Evolutionary conservation across 2,797 vertebrate genomes (phyloP).

Genomic region (Phoebastria nigripes): DNA sequence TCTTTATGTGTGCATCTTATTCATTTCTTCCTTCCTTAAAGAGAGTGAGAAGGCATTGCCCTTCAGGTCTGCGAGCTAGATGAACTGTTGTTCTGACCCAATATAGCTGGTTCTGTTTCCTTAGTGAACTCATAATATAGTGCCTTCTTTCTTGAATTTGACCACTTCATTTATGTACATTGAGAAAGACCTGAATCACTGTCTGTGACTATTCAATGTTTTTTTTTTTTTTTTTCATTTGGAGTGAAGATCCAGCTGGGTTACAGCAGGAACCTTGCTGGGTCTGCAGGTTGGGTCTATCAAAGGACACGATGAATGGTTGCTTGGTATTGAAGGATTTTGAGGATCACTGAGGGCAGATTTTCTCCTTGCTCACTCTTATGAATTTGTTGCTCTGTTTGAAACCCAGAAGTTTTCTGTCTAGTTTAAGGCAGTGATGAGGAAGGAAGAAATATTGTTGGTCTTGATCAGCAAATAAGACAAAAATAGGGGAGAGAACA

Average conservation of each 20-base stretch:
- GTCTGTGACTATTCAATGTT: accelerated
- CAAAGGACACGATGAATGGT: background rate
- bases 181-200: background rate
- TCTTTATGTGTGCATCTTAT: background rate
- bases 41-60: background rate
- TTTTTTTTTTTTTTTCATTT: background rate
- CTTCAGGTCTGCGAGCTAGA: background rate
- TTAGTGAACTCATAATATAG: background rate
- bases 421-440: background rate
- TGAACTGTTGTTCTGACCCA: background rate
- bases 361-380: background rate
- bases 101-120: background rate
- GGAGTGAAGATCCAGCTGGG: background rate
- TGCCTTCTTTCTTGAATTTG: background rate
- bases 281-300: background rate
- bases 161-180: background rate
- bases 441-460: background rate
- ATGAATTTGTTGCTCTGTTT: background rate
- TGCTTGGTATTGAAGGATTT: background rate
- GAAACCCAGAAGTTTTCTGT: background rate
- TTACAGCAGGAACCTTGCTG: background rate
- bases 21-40: background rate
- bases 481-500: background rate
- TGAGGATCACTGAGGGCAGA: background rate
- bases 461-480: background rate